phyloP scores from a whole-genome alignment of 2,888 invertebrate genomes.

The Chrysodeixis includens region DNA sequence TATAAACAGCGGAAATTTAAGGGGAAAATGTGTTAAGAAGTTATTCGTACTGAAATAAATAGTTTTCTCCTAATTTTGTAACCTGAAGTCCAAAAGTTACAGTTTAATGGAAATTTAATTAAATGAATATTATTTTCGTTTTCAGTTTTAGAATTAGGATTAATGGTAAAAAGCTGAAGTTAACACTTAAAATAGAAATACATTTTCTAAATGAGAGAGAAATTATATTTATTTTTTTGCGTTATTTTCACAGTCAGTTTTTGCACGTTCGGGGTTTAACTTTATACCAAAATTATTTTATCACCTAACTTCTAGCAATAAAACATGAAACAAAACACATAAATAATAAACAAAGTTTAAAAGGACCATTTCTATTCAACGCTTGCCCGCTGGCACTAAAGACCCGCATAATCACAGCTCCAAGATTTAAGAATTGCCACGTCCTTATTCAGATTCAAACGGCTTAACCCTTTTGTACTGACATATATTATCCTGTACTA shows the following conservation, averaged over 20 bases:
- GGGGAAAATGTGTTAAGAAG: background rate
- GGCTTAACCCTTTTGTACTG: constrained; percentile 74
- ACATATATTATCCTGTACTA: constrained; percentile 29
- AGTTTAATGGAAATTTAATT: background rate
- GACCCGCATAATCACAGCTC: constrained; percentile 40
- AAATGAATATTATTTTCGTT: background rate
- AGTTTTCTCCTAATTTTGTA: no score
- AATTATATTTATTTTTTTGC: no score
- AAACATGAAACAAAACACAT: background rate
- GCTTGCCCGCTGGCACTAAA: constrained; percentile 28
- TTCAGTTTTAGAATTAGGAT: no score
- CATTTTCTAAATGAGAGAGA: no score
- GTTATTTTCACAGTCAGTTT: no score
- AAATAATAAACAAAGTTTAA: background rate
- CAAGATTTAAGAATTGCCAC: constrained; percentile 69
- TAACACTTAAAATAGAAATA: no score
- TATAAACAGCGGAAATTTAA: constrained; percentile 27
- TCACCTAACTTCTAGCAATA: background rate
- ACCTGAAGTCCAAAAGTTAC: no score
- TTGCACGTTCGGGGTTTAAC: no score
- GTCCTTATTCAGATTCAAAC: constrained; percentile 73
- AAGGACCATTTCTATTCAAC: background rate
- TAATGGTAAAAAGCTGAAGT: no score
- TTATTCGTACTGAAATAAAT: background rate
- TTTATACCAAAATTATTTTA: background rate